Base-by-base conservation (phyloP, 1,140 invertebrate species). In the Eumaeus atala region DNA sequence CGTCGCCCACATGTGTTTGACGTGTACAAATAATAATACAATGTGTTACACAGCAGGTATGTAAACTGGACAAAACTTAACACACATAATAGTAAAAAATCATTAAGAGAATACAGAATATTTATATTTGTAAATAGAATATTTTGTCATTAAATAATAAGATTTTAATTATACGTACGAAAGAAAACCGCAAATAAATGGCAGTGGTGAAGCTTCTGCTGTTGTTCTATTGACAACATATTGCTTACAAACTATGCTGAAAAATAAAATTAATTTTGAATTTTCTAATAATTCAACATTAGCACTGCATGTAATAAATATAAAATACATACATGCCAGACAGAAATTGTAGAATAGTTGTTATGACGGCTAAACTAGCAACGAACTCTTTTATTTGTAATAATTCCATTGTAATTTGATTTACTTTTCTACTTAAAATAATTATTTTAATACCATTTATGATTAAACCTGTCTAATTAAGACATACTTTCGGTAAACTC, bases 121-220 rank as follows among this genome's bases (percentile, higher is more conserved):
- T 10, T 40, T 42, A 2, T n/a, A 10, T 48, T 8, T 16, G 9
- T 44, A 11, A 16, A 42, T 14, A 54, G 9, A 16, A 51, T 44
- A 35, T 5, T 33, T 10, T 0, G 51, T 47, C 51, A 8, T 44
- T 11, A 40, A 40, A 40, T 40, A 40, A 0, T 40, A 12, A 6
- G 21, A 28, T 2, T 28, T 28, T 28, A 42, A 40, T 35, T 11
- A 48, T 55, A 90, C 92, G 90, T 89, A 93, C 92, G 93, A 94
- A 71, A 94, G 84, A 72, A 92, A 91, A 62, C 93, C 93, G 66
- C 91, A 92, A 52, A 94, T 81, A 83, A 95, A 95, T 49, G 93
- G 92, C 58, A 95, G 87, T 0, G 90, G 89, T 4, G 93, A 94
- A 8, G 91, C 87, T 69, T 94, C 92, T 9, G 90, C 92, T 5